Percentiles rank a stretch among this genome's conserved stretches.
Evolutionary conservation across 2,113 vertebrate genomes (phyloP).

Genomic region (Hemichromis elongatus): DNA sequence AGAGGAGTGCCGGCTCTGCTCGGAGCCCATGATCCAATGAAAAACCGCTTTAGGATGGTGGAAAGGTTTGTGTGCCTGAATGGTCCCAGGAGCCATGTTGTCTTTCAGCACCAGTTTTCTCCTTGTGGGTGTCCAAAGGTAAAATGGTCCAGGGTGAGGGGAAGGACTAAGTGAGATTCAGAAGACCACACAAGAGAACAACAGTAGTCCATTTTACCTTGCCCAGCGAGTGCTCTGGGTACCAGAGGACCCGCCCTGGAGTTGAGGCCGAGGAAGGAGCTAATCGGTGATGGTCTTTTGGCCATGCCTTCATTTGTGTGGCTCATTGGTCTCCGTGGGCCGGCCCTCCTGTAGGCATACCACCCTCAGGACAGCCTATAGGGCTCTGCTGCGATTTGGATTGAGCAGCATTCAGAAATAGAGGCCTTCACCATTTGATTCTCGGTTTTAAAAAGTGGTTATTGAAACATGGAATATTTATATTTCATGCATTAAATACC

Average conservation of each 20-base stretch:
- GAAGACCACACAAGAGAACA: not conserved
- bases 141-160: not conserved
- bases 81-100: not conserved
- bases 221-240: not conserved
- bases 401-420: not conserved
- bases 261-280: not conserved
- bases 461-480: not conserved
- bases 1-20: not conserved
- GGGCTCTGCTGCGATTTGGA: not conserved
- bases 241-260: not conserved
- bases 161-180: not conserved
- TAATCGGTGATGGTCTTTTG: not conserved
- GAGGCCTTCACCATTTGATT: not conserved
- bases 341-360: not conserved
- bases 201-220: not conserved
- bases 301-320: not conserved
- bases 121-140: not conserved
- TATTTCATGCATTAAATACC: not conserved
- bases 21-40: not conserved
- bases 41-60: not conserved
- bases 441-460: not conserved
- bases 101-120: not conserved
- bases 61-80: not conserved
- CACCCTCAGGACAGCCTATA: not conserved
- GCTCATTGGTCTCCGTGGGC: not conserved